These are phyloP conservation scores for Hylaea fasciaria DNA, from an alignment of 2,888 invertebrate species.

Conservation along the genomic window DNA sequence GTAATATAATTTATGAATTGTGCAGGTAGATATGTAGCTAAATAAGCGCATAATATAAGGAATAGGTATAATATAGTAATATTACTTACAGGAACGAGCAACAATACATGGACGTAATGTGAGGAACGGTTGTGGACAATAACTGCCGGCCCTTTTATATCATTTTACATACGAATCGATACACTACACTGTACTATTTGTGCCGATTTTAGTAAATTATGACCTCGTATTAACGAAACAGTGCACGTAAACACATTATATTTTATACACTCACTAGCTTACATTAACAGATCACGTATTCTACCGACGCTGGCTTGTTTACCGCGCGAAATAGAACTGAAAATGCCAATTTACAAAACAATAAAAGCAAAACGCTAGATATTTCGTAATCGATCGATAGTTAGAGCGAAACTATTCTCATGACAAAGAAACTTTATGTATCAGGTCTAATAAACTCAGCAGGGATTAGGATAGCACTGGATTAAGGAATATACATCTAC, in stretches of 20 bases:
- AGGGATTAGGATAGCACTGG: slow-evolving; percentile 48
- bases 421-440: slow-evolving; percentile 76
- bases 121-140: slow-evolving; percentile 54
- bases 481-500: slow-evolving; percentile 41
- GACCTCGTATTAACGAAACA: slow-evolving; percentile 50
- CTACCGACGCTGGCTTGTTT: slow-evolving; percentile 45
- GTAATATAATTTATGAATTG: too few species aligned
- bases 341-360: slow-evolving; percentile 43
- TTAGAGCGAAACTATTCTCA: slow-evolving; percentile 71
- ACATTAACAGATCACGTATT: slow-evolving; percentile 34
- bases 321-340: slow-evolving; percentile 36
- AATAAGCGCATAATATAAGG: too few species aligned
- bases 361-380: slow-evolving; percentile 60
- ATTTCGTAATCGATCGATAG: slow-evolving; percentile 84
- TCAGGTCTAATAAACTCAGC: slow-evolving; percentile 37
- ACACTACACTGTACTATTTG: slow-evolving; percentile 20
- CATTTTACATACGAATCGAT: slow-evolving; percentile 51
- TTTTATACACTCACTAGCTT: slow-evolving; percentile 51
- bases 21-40: too few species aligned
- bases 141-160: slow-evolving; percentile 56
- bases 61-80: not conserved
- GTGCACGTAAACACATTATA: slow-evolving; percentile 63
- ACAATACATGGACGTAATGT: slow-evolving; percentile 83
- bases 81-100: slow-evolving; percentile 83
- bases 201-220: slow-evolving; percentile 54